phyloP scores from a whole-genome alignment of 2,113 vertebrate species.

The Coptodon bakossiorum region DNA sequence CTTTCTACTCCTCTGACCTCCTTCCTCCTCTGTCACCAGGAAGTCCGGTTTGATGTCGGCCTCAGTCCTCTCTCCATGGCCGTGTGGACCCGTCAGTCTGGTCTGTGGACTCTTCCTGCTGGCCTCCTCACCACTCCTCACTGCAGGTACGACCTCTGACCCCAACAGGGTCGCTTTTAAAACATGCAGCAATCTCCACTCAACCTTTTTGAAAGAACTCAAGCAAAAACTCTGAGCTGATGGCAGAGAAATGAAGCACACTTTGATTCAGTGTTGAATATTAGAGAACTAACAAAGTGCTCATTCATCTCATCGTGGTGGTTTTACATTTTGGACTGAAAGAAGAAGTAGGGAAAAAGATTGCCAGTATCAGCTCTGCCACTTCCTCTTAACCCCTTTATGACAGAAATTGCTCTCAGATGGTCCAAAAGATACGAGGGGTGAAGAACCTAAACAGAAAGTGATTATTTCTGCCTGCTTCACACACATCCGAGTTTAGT shows the following conservation, averaged over 20 bases:
- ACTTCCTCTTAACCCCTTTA: neutral
- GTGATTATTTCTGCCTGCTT: neutral
- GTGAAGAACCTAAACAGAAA: neutral
- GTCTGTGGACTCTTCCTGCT: constrained; percentile 47
- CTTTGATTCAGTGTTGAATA: neutral
- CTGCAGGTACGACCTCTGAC: constrained; percentile 49
- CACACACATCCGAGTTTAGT: neutral
- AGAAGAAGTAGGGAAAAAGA: neutral
- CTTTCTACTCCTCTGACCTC: neutral
- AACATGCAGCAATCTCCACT: neutral
- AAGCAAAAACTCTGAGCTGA: neutral
- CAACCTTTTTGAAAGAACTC: neutral
- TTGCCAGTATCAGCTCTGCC: neutral
- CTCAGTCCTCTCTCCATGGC: constrained; percentile 21
- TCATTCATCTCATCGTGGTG: neutral
- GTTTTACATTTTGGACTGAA: neutral
- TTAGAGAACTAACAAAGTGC: neutral
- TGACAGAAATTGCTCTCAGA: neutral
- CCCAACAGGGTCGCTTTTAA: neutral
- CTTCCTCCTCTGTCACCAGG: neutral
- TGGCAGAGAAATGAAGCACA: neutral
- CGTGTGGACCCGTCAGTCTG: constrained; percentile 42
- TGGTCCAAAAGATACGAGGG: neutral
- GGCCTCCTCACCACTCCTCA: constrained; percentile 31
- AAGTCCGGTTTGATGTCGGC: constrained; percentile 65